Conservation (phyloP, 2,888 invertebrate genomes). For the Lithophane socia region DNA sequence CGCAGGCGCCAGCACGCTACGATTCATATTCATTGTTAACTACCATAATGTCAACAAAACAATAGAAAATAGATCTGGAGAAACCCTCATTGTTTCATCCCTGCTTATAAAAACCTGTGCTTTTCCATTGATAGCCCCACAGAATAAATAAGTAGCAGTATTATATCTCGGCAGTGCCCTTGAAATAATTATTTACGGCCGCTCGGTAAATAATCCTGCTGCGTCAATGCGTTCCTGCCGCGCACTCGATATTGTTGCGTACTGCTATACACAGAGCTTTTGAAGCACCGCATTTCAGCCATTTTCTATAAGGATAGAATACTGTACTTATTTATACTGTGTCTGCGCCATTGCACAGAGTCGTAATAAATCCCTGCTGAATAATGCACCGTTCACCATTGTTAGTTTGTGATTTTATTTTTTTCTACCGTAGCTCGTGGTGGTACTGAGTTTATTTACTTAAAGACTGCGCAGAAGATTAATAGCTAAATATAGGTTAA, state of each 20-base stretch:
- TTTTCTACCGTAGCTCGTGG: slow-evolving; percentile 16
- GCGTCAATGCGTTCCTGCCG: too few relatives aligned
- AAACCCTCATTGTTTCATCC: slow-evolving; percentile 11
- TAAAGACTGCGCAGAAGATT: slow-evolving; percentile 8
- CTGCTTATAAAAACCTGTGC: slow-evolving; percentile 9
- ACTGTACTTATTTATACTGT: not conserved
- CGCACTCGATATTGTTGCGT: too few relatives aligned
- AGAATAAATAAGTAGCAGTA: too few relatives aligned
- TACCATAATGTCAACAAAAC: slow-evolving; percentile 10
- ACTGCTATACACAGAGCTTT: too few relatives aligned
- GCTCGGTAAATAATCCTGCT: too few relatives aligned
- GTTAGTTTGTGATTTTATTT: slow-evolving; percentile 39
- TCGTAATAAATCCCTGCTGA: slow-evolving; percentile 38
- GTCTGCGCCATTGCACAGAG: slow-evolving; percentile 29
- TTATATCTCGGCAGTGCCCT: too few relatives aligned
- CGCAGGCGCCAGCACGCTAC: not conserved
- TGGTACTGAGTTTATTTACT: slow-evolving; percentile 20
- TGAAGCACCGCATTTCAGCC: too few relatives aligned
- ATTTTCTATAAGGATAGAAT: too few relatives aligned
- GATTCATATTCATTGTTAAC: not conserved
- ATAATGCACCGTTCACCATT: slow-evolving; percentile 51
- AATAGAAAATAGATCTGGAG: slow-evolving; percentile 28
- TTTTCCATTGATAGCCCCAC: slow-evolving; percentile 36
- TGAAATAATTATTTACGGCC: too few relatives aligned
- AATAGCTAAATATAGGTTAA: slow-evolving; percentile 11